These are phyloP conservation scores for Bombyx mandarina DNA, from an alignment of 1,140 invertebrate species.

Conservation along the genomic window DNA sequence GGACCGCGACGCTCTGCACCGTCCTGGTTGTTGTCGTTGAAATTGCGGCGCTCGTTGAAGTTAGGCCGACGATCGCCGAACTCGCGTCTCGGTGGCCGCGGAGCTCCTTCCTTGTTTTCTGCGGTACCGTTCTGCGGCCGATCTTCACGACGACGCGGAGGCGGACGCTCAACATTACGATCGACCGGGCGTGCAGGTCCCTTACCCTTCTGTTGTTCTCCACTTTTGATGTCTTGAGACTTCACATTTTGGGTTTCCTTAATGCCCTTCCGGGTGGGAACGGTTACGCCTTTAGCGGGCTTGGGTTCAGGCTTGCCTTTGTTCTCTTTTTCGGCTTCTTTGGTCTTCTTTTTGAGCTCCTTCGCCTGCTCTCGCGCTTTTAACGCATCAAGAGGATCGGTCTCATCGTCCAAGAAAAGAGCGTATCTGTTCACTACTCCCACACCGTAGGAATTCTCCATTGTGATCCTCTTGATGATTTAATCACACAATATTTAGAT, in stretches of 20 bases:
- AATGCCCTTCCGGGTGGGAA: conserved; percentile 73
- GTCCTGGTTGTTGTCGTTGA: conserved; percentile 62
- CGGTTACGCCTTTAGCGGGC: conserved; percentile 66
- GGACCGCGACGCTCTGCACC: conserved; percentile 64
- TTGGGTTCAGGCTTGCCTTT: conserved; percentile 78
- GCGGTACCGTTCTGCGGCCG: conserved; percentile 56
- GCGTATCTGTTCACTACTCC: conserved; percentile 93
- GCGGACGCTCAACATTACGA: conserved; percentile 50
- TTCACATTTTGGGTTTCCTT: conserved; percentile 80
- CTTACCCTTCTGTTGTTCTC: conserved; percentile 73
- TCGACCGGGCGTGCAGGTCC: conserved; percentile 48
- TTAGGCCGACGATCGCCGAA: conserved; percentile 73
- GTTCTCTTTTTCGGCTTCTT: conserved; percentile 89
- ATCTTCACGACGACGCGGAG: conserved; percentile 56
- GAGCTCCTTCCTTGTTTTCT: conserved; percentile 54
- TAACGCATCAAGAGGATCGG: conserved; percentile 90
- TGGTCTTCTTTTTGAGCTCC: conserved; percentile 86
- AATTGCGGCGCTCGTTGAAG: conserved; percentile 47
- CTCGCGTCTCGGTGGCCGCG: conserved; percentile 53
- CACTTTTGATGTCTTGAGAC: conserved; percentile 75
- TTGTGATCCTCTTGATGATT: conserved; percentile 73
- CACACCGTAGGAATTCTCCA: conserved; percentile 95
- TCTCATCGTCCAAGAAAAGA: conserved; percentile 89
- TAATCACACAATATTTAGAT: conserved; percentile 68
- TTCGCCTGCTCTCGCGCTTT: conserved; percentile 84